Base-by-base conservation (phyloP, 2,888 invertebrate genomes). In the Calameuta filiformis region DNA sequence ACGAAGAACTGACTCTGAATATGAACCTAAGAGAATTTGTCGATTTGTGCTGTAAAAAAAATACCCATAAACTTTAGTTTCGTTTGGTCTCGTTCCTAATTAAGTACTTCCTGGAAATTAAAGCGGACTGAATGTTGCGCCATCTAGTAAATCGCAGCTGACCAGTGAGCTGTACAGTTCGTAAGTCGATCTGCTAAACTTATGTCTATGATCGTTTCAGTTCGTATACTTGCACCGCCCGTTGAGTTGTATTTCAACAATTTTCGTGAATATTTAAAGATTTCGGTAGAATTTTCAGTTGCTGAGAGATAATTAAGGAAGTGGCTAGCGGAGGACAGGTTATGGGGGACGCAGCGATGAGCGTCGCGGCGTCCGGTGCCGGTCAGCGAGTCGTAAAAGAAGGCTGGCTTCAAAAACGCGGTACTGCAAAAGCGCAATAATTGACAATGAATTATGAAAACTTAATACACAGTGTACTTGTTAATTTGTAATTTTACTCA, bases 321-420 rank as follows among this genome's bases (percentile, higher is more conserved):
- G 68, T 75, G 73, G 34, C 34, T 35, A 56, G 68, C 34, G 34
- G 69, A 56, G 74, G 37, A 68, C 75, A 86, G 87, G 88, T 85
- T 90, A 94, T 94, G 93, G 94, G 93, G 92, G 94, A 93, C 92
- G 93, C 90, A 87, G 87, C 90, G 86, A 91, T 91, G 89, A 91
- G 89, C 86, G 90, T 91, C 92, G 92, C 92, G 92, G 90, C 93
- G 87, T 87, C 90, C 86, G 88, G 89, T 83, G 83, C 86, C 85
- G 85, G 87, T 86, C 89, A 90, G 84, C 89, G 86, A 82, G 87
- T 98, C 88, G 96, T 98, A 81, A 98, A 98, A 93, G 98, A 99
- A 92, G 99, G 99, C 85, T 98, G 98, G 97, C 94, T 99, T 80
- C 96, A 95, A 92, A 99, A 99, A 93, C 95, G 98, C 91, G 95